Evolutionary conservation across 2,113 vertebrate genomes (phyloP), one percentile per base, ranked within the genome.

Genomic region (Eurypyga helias): DNA sequence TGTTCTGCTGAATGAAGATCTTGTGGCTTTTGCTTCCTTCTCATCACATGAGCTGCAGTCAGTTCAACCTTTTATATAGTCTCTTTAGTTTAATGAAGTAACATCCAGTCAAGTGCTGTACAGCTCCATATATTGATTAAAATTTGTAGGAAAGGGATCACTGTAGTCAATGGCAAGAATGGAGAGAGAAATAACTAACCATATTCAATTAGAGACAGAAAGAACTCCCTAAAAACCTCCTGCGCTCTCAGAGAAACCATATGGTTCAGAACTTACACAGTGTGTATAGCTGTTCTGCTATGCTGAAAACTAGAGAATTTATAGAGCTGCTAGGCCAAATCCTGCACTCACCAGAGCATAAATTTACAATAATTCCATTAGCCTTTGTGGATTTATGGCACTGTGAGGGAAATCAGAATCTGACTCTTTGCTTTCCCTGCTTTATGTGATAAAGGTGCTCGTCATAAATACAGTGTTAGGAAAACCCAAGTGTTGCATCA

Each of bases 321-420:
- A 87, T 61, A 76, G 77, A 91, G 25, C 61, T 95, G 31, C 46
- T 82, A 78, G 77, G n/a, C 49, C 64, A 96, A 95, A 95, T 79
- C 62, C 83, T 73, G 34, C 66, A 65, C 25, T 92, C 61, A 52
- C 9, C 81, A 81, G 55, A 84, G 17, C 73, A 89, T 76, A 95
- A 92, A 95, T 95, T 65, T 82, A 52, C 64, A 94, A 41, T 82
- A 91, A 92, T 92, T 93, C 61, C 6, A 31, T 84, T 91, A 93
- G 72, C 24, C 36, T 82, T 90, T 92, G 34, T 87, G 61, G 52
- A 78, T 95, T 65, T 92, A 87, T 81, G 61, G 78, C 77, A 75
- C 65, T 92, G 41, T 17, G 49, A 87, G 21, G 64, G 46, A 92
- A 90, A 95, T 72, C 54, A 83, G 87, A 79, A 89, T 71, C 33